Evolutionary conservation across 2,888 invertebrate genomes (phyloP).

Genomic region (Bruchidius siliquastri): DNA sequence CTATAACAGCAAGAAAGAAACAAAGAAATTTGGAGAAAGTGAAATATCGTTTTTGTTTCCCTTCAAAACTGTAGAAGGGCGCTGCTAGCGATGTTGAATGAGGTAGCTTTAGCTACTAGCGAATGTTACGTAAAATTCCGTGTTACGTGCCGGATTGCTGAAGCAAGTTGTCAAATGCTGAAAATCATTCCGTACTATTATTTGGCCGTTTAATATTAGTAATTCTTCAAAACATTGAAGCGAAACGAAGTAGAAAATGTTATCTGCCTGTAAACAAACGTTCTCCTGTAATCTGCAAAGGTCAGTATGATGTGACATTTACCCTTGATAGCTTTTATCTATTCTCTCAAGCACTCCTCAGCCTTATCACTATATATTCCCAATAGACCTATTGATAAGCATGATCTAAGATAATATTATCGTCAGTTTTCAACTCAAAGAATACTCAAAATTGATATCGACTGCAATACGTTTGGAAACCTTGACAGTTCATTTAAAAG

Average conservation of each 20-base stretch:
- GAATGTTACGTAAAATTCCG: conserved; percentile 6
- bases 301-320: conserved; percentile 33
- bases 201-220: conserved; percentile 6
- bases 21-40: not conserved
- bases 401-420: not conserved
- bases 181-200: conserved; percentile 16
- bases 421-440: not conserved
- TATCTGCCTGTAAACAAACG: conserved; percentile 40
- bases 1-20: not conserved
- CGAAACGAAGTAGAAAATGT: conserved; percentile 24
- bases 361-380: not conserved
- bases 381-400: not conserved
- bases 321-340: not conserved
- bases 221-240: conserved; percentile 1
- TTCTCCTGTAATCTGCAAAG: conserved; percentile 36
- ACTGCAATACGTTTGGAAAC: not conserved
- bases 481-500: not conserved
- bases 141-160: conserved; percentile 8
- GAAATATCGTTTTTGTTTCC: not conserved
- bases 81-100: not conserved
- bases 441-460: not conserved
- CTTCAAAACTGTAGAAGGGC: not conserved
- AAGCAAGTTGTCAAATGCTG: conserved; percentile 25
- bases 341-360: not conserved
- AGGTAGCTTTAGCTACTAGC: too few relatives aligned